Percentiles rank a stretch among this genome's conserved stretches.
Conservation (phyloP, 2,113 vertebrate species). For the Thomomys bottae region DNA sequence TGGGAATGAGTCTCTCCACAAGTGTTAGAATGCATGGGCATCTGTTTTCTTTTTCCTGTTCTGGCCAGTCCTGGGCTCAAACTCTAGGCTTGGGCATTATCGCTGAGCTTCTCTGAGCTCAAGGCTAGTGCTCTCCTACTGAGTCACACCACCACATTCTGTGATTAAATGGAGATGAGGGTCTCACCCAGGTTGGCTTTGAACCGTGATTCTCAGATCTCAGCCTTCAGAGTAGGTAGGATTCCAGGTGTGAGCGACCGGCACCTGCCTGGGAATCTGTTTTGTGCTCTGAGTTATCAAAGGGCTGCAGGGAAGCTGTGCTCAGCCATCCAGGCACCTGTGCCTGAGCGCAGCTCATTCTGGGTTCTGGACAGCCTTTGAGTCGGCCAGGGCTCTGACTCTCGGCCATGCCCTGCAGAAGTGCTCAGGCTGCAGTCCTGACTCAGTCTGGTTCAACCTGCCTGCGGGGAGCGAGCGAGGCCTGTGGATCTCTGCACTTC, state of each 20-base stretch:
- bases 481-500: neutral
- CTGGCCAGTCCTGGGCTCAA: too few relatives aligned
- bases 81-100: too few relatives aligned
- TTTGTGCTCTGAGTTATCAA: neutral
- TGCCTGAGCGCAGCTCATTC: neutral
- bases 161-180: too few relatives aligned
- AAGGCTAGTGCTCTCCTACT: too few relatives aligned
- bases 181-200: too few relatives aligned
- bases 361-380: neutral
- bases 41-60: too few relatives aligned
- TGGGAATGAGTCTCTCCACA: neutral
- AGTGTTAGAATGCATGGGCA: neutral
- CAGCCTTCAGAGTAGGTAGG: too few relatives aligned
- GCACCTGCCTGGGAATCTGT: too few relatives aligned
- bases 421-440: rapidly evolving
- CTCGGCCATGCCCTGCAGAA: neutral
- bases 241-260: too few relatives aligned
- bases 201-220: too few relatives aligned
- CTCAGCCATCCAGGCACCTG: rapidly evolving
- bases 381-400: neutral
- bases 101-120: too few relatives aligned
- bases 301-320: neutral
- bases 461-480: rapidly evolving
- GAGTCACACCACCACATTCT: too few relatives aligned
- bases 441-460: neutral